Evolutionary conservation across 2,888 invertebrate species (phyloP).

Genomic region (Pollenia amentaria): DNA sequence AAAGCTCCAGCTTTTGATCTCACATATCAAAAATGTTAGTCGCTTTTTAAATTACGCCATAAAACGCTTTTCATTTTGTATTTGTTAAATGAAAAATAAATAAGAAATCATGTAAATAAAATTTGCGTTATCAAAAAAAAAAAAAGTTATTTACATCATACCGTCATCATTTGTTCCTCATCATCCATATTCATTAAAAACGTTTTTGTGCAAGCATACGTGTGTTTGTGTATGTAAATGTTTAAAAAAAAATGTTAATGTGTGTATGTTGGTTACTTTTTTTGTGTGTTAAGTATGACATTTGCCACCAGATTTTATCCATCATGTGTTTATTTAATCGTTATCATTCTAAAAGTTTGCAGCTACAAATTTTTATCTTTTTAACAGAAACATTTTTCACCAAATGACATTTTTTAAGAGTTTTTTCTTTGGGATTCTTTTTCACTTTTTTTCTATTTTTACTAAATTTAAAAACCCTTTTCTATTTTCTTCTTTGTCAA

Average conservation of each 20-base stretch:
- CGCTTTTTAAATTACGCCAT: too few species aligned
- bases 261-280: not conserved
- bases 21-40: too few species aligned
- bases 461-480: not conserved
- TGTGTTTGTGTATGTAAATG: not conserved
- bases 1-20: too few species aligned
- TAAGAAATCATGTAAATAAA: not conserved
- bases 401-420: not conserved
- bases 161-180: not conserved
- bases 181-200: conserved; percentile 70
- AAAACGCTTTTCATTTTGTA: too few species aligned
- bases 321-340: conserved; percentile 47
- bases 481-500: not conserved
- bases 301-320: conserved; percentile 45
- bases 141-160: conserved; percentile 29
- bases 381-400: conserved; percentile 4
- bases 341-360: conserved; percentile 42
- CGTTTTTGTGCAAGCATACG: conserved; percentile 24
- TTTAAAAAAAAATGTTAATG: not conserved
- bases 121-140: not conserved
- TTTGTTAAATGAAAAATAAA: too few species aligned
- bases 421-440: not conserved
- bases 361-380: conserved; percentile 26
- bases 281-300: conserved; percentile 26
- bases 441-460: not conserved